Base-by-base conservation (phyloP, 1,140 invertebrate genomes). In the Cherax quadricarinatus region DNA sequence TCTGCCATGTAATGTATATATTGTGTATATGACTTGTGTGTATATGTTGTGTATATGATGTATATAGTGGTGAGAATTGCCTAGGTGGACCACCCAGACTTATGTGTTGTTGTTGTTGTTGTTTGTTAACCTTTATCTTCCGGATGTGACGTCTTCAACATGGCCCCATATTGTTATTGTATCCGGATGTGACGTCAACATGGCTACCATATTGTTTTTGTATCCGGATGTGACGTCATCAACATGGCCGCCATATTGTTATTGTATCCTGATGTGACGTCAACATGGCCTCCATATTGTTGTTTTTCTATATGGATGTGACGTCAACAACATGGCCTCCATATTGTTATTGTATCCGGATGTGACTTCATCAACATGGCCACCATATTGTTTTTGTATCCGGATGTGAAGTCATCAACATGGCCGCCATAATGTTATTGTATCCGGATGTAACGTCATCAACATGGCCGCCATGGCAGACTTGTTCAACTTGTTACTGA, bases 11-110 rank as follows among this genome's bases (percentile, higher is more conserved):
- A 12, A 49, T 81, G 79, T 81, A 81, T 21, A 81, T 81, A 81
- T 16, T 81, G 79, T 81, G 79, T 53, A 81, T 81, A 81, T 16
- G 51, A n/a, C 30, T 48, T 81, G 9, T 81, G 79, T 81, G 79
- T 81, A 81, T 81, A 81, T 81, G 79, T 51, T 81, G 79, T 81
- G 79, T n/a, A 81, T 81, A 81, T 51, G 48, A 81, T 81, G 79
- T 81, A 81, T 81, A 81, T 81, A 81, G 14, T 41, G 30, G 7
- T n/a, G 14, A 24, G 16, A 79, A 24, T 10, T 49, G 24, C 4
- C 9, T 21, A 5, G 79, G 48, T 66, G 62, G 18, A 60, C 16
- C 57, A 16, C 57, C 16, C 14, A 66, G 21, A 21, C 16, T 60
- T 60, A 60, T 60, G 57, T 10, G 62, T 18, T 66, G 62, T 66